phyloP scores from a whole-genome alignment of 2,113 vertebrate species.

The Melanotaenia duboulayi region DNA sequence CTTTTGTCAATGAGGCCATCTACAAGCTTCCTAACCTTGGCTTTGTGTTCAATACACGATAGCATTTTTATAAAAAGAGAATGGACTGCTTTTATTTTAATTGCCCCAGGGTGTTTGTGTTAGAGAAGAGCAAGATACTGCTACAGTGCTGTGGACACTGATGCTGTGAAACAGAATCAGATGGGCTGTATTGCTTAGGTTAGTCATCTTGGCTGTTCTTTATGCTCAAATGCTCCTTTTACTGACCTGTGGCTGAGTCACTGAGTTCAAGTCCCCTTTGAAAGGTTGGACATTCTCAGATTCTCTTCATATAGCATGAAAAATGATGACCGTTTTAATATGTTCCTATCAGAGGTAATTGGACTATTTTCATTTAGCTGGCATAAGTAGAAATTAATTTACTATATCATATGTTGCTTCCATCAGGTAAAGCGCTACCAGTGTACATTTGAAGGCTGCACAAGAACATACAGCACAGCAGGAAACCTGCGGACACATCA shows the following conservation, averaged over 20 bases:
- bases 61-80: conserved; percentile 32
- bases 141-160: conserved; percentile 29
- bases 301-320: conserved; percentile 30
- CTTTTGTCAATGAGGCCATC: conserved; percentile 10
- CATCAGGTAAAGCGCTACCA: conserved; percentile 96
- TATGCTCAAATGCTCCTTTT: conserved; percentile 40
- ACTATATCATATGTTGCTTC: background rate
- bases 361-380: background rate
- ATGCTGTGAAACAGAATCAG: conserved; percentile 34
- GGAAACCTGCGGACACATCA: conserved; percentile 98
- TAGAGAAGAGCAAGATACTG: conserved; percentile 38
- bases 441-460: conserved; percentile 98
- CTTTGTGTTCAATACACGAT: conserved; percentile 40
- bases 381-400: background rate
- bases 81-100: conserved; percentile 39
- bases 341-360: background rate
- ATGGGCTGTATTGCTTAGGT: conserved; percentile 43
- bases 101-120: conserved; percentile 45
- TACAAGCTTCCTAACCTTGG: conserved; percentile 16
- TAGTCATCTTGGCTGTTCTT: conserved; percentile 53
- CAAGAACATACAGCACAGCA: conserved; percentile 97
- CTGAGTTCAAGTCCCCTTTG: conserved; percentile 37
- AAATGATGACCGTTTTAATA: too few species aligned
- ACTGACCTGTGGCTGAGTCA: conserved; percentile 63
- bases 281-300: conserved; percentile 50